These are phyloP conservation scores for Xanthorhoe spadicearia DNA, from an alignment of 2,888 invertebrate species.

Conservation along the genomic window DNA sequence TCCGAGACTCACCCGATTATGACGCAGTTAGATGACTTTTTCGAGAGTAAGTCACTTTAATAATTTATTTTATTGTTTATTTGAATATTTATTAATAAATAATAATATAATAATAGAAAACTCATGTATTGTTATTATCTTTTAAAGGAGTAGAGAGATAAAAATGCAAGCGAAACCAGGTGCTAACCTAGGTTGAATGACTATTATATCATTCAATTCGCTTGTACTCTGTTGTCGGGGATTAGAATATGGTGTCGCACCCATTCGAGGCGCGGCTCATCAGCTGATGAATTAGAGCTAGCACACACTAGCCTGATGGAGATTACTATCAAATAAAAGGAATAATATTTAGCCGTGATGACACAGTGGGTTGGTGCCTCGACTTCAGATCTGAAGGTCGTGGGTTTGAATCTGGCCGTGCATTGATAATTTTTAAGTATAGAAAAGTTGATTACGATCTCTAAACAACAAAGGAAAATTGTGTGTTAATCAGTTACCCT, in stretches of 20 bases:
- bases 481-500: too few relatives aligned
- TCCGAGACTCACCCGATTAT: constrained; percentile 80
- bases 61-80: too few relatives aligned
- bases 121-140: too few relatives aligned
- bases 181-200: neutral
- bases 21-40: constrained; percentile 71
- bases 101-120: too few relatives aligned
- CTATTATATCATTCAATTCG: neutral
- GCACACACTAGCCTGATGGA: constrained; percentile 7
- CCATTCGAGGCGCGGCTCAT: constrained; percentile 13
- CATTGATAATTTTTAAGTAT: too few relatives aligned
- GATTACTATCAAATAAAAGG: constrained; percentile 12
- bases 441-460: too few relatives aligned
- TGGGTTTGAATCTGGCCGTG: neutral
- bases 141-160: too few relatives aligned
- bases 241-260: constrained; percentile 5
- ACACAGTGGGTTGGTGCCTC: too few relatives aligned
- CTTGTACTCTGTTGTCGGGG: neutral
- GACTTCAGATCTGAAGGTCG: neutral
- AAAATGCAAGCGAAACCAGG: neutral
- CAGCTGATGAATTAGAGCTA: constrained; percentile 24
- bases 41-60: constrained; percentile 58
- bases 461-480: too few relatives aligned
- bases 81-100: too few relatives aligned
- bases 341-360: neutral